Evolutionary conservation across 2,888 invertebrate species (phyloP).

Genomic region (Folsomia candida): DNA sequence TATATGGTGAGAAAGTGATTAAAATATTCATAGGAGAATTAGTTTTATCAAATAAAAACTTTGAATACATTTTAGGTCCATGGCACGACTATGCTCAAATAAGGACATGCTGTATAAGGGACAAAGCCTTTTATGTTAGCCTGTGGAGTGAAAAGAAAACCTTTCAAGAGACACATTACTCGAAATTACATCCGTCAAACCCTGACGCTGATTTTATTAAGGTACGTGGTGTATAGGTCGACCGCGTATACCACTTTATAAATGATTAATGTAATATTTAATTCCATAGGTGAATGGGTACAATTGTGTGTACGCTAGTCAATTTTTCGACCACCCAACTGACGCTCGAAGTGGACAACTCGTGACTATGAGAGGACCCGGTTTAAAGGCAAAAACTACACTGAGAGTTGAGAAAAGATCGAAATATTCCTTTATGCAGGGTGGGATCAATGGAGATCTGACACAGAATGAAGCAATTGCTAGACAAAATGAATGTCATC

Average conservation of each 20-base stretch:
- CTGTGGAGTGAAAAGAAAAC: constrained; percentile 13
- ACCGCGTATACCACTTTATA: too few species aligned
- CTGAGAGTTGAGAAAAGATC: constrained; percentile 12
- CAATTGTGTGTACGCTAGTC: constrained; percentile 10
- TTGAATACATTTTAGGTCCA: too few species aligned
- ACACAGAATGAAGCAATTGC: constrained; percentile 21
- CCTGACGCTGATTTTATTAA: constrained; percentile 14
- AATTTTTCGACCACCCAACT: neutral
- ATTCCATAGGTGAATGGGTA: constrained; percentile 11
- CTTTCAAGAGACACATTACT: constrained; percentile 10
- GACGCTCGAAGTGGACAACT: neutral
- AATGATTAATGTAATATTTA: too few species aligned
- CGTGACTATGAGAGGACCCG: neutral
- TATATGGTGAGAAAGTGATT: too few species aligned
- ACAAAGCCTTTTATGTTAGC: constrained; percentile 6
- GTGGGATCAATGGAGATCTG: constrained; percentile 10
- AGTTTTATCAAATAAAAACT: too few species aligned
- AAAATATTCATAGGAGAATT: too few species aligned
- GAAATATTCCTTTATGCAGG: constrained; percentile 13
- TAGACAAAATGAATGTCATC: constrained; percentile 25
- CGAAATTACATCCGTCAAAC: constrained; percentile 15
- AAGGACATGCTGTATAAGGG: neutral
- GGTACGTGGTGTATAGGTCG: too few species aligned
- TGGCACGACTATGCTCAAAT: constrained; percentile 13
- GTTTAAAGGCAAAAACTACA: constrained; percentile 2